phyloP scores from a whole-genome alignment of 2,888 invertebrate genomes.

The Pyralis farinalis region DNA sequence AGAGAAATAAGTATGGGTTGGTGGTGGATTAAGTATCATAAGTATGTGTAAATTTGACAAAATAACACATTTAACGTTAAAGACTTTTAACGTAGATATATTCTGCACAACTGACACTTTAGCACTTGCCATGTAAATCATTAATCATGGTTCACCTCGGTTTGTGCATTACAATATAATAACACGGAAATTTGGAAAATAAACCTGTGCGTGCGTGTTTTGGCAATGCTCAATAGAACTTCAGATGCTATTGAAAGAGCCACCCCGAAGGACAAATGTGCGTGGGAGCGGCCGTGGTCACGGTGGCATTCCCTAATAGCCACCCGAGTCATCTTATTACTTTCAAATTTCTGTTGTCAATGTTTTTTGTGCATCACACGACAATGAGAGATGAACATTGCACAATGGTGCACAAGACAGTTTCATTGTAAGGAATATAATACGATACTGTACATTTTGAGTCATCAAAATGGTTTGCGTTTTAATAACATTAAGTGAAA shows the following conservation, averaged over 20 bases:
- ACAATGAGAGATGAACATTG: slow-evolving; percentile 48
- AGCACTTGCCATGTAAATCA: too few species aligned
- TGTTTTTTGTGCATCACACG: slow-evolving; percentile 44
- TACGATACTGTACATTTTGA: slow-evolving; percentile 47
- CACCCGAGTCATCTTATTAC: slow-evolving; percentile 65
- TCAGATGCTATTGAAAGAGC: slow-evolving; percentile 12
- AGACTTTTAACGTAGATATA: too few species aligned
- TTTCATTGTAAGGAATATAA: slow-evolving; percentile 28
- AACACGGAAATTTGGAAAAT: neutral
- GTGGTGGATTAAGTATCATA: too few species aligned
- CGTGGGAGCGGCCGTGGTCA: slow-evolving; percentile 56
- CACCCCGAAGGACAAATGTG: slow-evolving; percentile 39
- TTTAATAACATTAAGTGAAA: too few species aligned
- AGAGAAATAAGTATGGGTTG: too few species aligned
- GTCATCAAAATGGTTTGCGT: slow-evolving; percentile 11
- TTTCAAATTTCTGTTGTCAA: slow-evolving; percentile 63
- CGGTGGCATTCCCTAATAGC: slow-evolving; percentile 67
- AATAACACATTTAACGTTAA: too few species aligned
- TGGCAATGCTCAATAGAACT: neutral
- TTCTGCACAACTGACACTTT: too few species aligned
- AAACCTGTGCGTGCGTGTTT: slow-evolving; percentile 1
- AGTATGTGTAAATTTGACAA: too few species aligned
- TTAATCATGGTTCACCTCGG: too few species aligned
- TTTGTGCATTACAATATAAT: too few species aligned
- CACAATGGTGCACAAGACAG: slow-evolving; percentile 35